phyloP scores from a whole-genome alignment of 2,113 vertebrate species.

The Pelmatolapia mariae region DNA sequence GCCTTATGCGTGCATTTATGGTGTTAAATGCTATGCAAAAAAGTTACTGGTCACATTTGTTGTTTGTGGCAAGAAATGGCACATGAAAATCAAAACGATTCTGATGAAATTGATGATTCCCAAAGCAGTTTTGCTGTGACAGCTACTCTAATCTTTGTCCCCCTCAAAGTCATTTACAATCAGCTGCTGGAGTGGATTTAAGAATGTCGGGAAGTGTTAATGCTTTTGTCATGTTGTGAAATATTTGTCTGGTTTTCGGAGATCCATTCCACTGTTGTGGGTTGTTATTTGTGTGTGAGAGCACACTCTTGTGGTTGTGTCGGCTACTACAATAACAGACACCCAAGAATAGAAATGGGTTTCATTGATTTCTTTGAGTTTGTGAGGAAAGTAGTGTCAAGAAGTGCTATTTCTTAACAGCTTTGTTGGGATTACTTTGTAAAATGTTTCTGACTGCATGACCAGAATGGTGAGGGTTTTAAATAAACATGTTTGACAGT shows the following conservation, averaged over 20 bases:
- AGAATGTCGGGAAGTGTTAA: neutral
- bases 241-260: neutral
- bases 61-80: neutral
- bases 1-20: neutral
- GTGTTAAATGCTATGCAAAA: neutral
- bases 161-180: neutral
- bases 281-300: neutral
- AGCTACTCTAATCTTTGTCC: neutral
- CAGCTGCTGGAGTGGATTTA: neutral
- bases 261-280: neutral
- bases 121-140: neutral
- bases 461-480: neutral
- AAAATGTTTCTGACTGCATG: neutral
- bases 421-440: neutral
- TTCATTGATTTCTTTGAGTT: neutral
- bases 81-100: fast-evolving
- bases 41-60: neutral
- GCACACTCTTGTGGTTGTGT: neutral
- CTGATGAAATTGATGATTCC: neutral
- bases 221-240: neutral
- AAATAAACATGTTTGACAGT: neutral
- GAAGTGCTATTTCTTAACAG: neutral
- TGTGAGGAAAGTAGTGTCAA: neutral
- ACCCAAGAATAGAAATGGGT: neutral
- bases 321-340: neutral